phyloP scores from a whole-genome alignment of 1,140 invertebrate species.

The Aphelinus certus region DNA sequence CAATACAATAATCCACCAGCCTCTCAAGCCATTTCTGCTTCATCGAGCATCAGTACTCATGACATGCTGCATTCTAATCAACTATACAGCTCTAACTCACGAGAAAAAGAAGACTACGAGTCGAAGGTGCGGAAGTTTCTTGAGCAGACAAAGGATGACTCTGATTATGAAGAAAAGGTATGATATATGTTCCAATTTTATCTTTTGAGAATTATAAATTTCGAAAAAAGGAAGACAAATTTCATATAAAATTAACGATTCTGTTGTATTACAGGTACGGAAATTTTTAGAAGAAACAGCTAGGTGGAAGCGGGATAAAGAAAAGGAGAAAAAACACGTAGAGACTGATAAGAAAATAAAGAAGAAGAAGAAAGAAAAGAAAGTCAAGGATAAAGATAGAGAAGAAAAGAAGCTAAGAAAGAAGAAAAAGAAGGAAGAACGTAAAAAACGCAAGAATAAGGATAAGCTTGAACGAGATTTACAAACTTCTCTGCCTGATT shows the following conservation, averaged over 20 bases:
- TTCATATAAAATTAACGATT: not conserved
- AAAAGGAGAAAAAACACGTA: conserved; percentile 77
- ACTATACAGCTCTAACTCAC: conserved; percentile 57
- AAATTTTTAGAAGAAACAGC: conserved; percentile 83
- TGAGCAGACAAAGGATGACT: conserved; percentile 82
- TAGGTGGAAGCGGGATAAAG: conserved; percentile 74
- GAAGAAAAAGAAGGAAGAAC: conserved; percentile 74
- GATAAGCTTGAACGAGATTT: conserved; percentile 71
- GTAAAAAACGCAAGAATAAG: conserved; percentile 69
- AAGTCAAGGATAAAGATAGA: conserved; percentile 68
- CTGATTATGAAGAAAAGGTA: conserved; percentile 82
- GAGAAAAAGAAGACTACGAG: conserved; percentile 73
- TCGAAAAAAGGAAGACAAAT: not conserved
- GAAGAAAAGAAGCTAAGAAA: conserved; percentile 75
- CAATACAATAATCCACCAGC: conserved; percentile 65
- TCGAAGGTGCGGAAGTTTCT: conserved; percentile 78
- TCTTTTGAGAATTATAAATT: not conserved
- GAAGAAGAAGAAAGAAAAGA: conserved; percentile 67
- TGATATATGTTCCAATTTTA: conserved; percentile 6
- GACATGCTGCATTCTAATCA: conserved; percentile 68
- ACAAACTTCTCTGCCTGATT: conserved; percentile 71
- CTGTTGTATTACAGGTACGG: conserved; percentile 65
- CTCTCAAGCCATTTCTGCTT: conserved; percentile 41
- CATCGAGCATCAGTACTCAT: not conserved
- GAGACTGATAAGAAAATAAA: conserved; percentile 71